Conservation (phyloP, 2,113 vertebrate genomes). For the Channa argus region DNA sequence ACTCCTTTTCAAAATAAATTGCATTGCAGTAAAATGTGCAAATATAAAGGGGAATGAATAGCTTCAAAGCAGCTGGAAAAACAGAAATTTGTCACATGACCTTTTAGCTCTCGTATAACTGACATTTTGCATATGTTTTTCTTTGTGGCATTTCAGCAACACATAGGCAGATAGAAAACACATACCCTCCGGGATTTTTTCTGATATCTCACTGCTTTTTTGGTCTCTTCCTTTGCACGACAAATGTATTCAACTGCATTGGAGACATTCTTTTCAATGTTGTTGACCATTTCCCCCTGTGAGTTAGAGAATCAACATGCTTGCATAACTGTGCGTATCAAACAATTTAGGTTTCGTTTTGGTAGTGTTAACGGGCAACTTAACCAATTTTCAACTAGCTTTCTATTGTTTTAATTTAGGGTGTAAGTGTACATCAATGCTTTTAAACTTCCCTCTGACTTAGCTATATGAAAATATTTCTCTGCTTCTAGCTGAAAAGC, state of each 20-base stretch:
- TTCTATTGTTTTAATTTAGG: too few species aligned
- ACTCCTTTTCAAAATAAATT: too few species aligned
- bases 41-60: too few species aligned
- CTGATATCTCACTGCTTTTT: constrained; percentile 93
- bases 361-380: neutral
- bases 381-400: too few species aligned
- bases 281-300: constrained; percentile 96
- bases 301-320: constrained; percentile 19
- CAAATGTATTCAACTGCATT: constrained; percentile 90
- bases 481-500: too few species aligned
- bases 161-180: neutral
- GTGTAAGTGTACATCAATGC: too few species aligned
- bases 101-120: neutral
- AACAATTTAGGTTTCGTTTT: neutral
- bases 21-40: too few species aligned
- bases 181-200: constrained; percentile 92
- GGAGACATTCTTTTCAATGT: constrained; percentile 92
- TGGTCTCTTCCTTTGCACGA: constrained; percentile 93
- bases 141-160: neutral
- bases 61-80: too few species aligned
- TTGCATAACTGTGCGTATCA: neutral
- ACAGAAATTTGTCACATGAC: neutral
- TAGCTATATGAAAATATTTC: too few species aligned
- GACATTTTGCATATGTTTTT: neutral
- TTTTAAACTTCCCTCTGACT: too few species aligned